These are phyloP conservation scores for Drosophila atripex DNA, from an alignment of 2,888 invertebrate species.

Conservation along the genomic window DNA sequence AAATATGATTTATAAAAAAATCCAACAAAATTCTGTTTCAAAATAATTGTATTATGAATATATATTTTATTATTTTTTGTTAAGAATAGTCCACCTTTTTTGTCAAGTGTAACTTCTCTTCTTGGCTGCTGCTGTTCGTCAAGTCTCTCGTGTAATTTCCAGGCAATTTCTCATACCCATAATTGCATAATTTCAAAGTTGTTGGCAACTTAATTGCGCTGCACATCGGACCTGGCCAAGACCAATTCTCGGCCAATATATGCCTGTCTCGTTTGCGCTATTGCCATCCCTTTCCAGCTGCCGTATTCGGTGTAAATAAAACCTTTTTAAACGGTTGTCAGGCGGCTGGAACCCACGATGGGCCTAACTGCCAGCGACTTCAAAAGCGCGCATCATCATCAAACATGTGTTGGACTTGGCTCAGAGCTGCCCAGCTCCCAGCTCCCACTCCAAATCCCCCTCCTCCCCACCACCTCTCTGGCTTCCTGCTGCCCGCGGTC, in stretches of 20 bases:
- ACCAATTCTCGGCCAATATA: constrained; percentile 10
- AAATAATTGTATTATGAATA: background rate
- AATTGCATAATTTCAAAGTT: constrained; percentile 83
- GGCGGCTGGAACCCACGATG: constrained; percentile 56
- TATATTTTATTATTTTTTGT: background rate
- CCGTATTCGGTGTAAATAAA: constrained; percentile 76
- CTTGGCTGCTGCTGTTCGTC: constrained; percentile 65
- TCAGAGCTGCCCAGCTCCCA: constrained; percentile 20
- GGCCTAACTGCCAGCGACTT: constrained; percentile 60
- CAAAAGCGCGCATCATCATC: constrained; percentile 71
- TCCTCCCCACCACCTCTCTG: background rate
- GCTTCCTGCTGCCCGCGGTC: constrained; percentile 53
- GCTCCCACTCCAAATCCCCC: background rate
- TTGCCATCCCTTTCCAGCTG: constrained; percentile 6
- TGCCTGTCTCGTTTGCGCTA: constrained; percentile 14
- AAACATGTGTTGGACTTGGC: constrained; percentile 63
- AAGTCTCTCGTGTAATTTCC: constrained; percentile 78
- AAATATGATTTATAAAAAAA: too few species aligned
- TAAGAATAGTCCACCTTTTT: background rate
- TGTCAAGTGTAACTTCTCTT: constrained; percentile 8
- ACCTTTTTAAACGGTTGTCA: constrained; percentile 82
- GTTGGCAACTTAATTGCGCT: constrained; percentile 83
- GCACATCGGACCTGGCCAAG: constrained; percentile 43
- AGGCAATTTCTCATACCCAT: constrained; percentile 82
- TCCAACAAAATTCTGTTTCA: background rate